A percentile compares a stretch with the other conserved stretches of the same genome.
Conservation (phyloP, 1,140 invertebrate species). For the Rhagoletis pomonella region DNA sequence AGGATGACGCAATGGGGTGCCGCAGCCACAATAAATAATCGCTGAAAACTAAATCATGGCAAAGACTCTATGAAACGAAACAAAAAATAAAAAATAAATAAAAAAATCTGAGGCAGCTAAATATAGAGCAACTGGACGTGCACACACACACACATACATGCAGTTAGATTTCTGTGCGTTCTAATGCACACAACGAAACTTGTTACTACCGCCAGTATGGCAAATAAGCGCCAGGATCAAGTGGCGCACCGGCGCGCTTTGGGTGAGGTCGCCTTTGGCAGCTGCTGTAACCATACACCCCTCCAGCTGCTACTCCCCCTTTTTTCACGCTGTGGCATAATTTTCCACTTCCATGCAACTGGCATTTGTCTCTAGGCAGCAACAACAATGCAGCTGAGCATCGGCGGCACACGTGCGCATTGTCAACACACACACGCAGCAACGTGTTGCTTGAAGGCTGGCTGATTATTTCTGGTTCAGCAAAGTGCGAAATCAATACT, state of each 20-base stretch:
- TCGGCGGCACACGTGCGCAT: conserved; percentile 16
- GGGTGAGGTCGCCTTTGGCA: conserved; percentile 10
- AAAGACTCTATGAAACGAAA: not conserved
- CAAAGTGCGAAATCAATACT: conserved; percentile 46
- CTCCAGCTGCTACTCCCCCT: not conserved
- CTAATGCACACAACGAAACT: no score
- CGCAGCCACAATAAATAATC: conserved; percentile 48
- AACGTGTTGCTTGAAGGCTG: conserved; percentile 5
- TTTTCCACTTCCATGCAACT: conserved; percentile 30
- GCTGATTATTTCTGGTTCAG: conserved; percentile 18
- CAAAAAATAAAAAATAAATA: not conserved
- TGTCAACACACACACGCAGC: conserved; percentile 20
- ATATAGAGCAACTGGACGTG: conserved; percentile 18
- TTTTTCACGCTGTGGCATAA: not conserved
- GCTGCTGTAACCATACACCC: not conserved
- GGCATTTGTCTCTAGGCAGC: conserved; percentile 9
- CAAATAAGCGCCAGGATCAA: conserved; percentile 53
- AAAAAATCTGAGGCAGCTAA: not conserved
- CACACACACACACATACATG: no score
- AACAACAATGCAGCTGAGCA: not conserved
- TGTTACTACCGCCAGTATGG: no score
- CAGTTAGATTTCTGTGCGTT: no score
- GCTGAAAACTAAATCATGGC: conserved; percentile 49
- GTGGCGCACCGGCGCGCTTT: conserved; percentile 12
- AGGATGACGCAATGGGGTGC: conserved; percentile 52